Base-by-base conservation (phyloP, 2,888 invertebrate genomes). In the Acanthosepion pharaonis region DNA sequence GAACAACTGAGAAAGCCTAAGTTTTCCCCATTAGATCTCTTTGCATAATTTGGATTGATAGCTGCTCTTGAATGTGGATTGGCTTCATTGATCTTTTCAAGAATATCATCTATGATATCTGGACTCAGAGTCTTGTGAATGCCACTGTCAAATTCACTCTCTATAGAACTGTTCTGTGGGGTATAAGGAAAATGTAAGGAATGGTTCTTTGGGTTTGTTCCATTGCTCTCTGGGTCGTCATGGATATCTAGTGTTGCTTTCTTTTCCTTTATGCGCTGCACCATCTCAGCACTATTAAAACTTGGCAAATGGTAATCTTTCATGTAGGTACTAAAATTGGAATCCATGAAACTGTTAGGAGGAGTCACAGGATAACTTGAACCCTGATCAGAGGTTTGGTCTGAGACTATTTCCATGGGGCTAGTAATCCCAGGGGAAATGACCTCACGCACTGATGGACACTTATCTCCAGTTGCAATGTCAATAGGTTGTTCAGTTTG, bases 211-310 rank as follows among this genome's bases (percentile, higher is more conserved):
- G n/a, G 18, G 59, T 91, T 64, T 94, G 42, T 92, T 55, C 48
- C 59, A 64, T 28, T 55, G 51, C 18, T 55, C 48, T 94, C 94
- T 64, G 55, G n/a, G 6, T 51, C 94, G 20, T 95, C 94, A 51
- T 94, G 53, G 23, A 53, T 33, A 28, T 94, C 95, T 48, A 97
- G 95, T 49, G 97, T 96, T 15, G 97, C 97, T 94, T 97, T 97
- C 95, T 97, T 97, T 64, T 96, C 96, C 94, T 97, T 97, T n/a
- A 97, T 97, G 95, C 97, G 97, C 95, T 97, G 96, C 94, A 97
- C 97, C 97, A 97, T 97, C 95, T 97, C 97, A 5, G 97, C 97
- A 94, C 96, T 97, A 96, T 97, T 97, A 96, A 97, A 97, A 95
- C 97, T 97, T 18, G 97, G 97, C 23, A 97, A 96, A 78, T 96